Evolutionary conservation across 2,797 vertebrate genomes (phyloP).

Genomic region (Thripadectes ignobilis): DNA sequence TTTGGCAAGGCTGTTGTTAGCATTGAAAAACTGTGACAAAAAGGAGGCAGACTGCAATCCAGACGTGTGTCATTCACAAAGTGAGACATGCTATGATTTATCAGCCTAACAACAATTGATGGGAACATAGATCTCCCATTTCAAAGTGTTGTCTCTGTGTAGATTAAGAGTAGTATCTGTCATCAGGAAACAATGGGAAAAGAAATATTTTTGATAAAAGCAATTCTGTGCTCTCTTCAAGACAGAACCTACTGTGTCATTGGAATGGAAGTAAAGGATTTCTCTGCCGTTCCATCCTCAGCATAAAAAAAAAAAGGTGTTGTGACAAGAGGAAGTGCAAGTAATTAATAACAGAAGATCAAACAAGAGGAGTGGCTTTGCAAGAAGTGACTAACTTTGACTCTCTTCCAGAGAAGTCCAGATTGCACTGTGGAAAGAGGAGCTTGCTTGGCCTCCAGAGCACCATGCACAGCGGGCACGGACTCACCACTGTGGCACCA

Average conservation of each 20-base stretch:
- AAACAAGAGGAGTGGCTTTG: constrained; percentile 21
- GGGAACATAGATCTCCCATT: constrained; percentile 9
- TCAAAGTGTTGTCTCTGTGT: constrained; percentile 15
- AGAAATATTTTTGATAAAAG: constrained; percentile 31
- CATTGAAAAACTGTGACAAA: constrained; percentile 11
- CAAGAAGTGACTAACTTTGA: neutral
- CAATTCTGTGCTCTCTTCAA: neutral
- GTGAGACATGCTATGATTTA: constrained; percentile 55
- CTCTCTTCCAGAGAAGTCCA: neutral
- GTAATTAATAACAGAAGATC: constrained; percentile 29
- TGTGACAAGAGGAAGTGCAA: constrained; percentile 20
- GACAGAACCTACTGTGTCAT: neutral
- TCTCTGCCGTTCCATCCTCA: neutral
- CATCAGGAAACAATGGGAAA: constrained; percentile 41
- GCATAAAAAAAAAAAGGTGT: neutral
- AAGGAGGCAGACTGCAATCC: constrained; percentile 36
- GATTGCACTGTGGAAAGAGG: neutral
- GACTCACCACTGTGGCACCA: neutral
- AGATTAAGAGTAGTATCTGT: constrained; percentile 53
- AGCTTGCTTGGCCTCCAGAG: neutral
- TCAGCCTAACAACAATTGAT: neutral
- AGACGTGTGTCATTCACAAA: constrained; percentile 38
- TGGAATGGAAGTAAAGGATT: neutral
- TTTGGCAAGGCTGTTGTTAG: constrained; percentile 45
- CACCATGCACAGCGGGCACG: neutral